A percentile compares a stretch with the other conserved stretches of the same genome.
Conservation (phyloP, 2,888 invertebrate genomes). For the Tiphia femorata region DNA sequence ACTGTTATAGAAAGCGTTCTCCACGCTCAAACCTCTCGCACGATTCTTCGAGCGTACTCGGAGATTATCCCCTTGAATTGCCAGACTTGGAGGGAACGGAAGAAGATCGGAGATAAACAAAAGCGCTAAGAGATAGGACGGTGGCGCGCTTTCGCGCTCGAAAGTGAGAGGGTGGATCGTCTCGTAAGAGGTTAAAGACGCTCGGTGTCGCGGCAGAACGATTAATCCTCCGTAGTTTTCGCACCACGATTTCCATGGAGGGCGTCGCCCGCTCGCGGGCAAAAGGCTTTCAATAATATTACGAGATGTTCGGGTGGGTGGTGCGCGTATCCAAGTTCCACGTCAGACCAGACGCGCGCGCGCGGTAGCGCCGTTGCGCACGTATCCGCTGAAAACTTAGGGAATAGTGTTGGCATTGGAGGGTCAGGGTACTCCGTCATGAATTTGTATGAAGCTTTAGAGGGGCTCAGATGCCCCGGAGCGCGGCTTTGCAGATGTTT, state of each 20-base stretch:
- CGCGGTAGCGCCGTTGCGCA: conserved; percentile 7
- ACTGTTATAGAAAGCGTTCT: no score
- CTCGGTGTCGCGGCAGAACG: conserved; percentile 5
- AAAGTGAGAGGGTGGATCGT: background rate
- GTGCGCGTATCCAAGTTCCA: no score
- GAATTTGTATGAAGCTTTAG: conserved; percentile 50
- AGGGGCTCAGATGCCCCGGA: conserved; percentile 37
- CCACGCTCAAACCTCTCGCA: no score
- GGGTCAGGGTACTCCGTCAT: conserved; percentile 39
- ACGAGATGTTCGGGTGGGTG: conserved; percentile 3
- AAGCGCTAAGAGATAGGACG: no score
- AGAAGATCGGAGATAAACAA: no score
- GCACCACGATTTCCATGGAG: conserved; percentile 17
- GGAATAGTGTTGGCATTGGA: conserved; percentile 17
- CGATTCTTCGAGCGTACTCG: no score
- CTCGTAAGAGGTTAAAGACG: no score
- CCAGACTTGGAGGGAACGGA: no score
- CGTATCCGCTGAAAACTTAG: conserved; percentile 35
- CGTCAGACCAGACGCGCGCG: conserved; percentile 5
- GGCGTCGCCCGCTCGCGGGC: no score
- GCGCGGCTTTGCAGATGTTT: conserved; percentile 46
- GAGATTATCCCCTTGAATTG: no score
- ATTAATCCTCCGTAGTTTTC: conserved; percentile 28
- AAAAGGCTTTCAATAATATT: conserved; percentile 32
- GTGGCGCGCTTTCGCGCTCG: no score